Conservation (phyloP, 2,797 vertebrate species). For the Pteronotus mesoamericanus region DNA sequence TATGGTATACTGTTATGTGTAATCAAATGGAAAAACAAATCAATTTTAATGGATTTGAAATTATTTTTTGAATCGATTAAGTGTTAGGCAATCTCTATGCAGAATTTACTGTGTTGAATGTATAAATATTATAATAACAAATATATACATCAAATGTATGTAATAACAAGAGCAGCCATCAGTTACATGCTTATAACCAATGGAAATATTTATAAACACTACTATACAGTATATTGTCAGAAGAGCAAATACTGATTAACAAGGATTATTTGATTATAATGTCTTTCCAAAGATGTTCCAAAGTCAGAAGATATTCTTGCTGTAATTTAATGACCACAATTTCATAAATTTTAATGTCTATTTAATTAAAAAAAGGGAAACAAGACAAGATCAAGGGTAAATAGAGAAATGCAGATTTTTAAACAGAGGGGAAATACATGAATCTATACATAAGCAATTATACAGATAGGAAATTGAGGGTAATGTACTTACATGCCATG, state of each 20-base stretch:
- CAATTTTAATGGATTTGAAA: slow-evolving; percentile 17
- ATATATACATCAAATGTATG: neutral
- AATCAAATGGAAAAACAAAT: neutral
- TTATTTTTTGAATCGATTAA: neutral
- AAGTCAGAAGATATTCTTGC: slow-evolving; percentile 12
- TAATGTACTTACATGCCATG: neutral
- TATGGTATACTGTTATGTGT: neutral
- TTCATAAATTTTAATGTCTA: neutral
- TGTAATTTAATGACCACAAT: neutral
- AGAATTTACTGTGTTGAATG: neutral
- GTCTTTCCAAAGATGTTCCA: neutral
- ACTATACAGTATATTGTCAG: neutral
- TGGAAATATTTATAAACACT: neutral
- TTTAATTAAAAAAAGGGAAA: slow-evolving; percentile 11
- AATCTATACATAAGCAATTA: slow-evolving; percentile 21
- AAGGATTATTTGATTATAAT: neutral
- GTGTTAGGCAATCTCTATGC: neutral
- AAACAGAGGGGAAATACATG: neutral
- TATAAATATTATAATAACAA: neutral
- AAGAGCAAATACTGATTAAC: slow-evolving; percentile 6
- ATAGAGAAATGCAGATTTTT: neutral
- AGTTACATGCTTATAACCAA: neutral
- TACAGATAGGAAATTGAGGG: neutral
- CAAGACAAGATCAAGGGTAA: neutral
- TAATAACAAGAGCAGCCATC: neutral